These are phyloP conservation scores for Smutsia gigantea DNA, from an alignment of 2,797 vertebrate genomes.

Conservation along the genomic window DNA sequence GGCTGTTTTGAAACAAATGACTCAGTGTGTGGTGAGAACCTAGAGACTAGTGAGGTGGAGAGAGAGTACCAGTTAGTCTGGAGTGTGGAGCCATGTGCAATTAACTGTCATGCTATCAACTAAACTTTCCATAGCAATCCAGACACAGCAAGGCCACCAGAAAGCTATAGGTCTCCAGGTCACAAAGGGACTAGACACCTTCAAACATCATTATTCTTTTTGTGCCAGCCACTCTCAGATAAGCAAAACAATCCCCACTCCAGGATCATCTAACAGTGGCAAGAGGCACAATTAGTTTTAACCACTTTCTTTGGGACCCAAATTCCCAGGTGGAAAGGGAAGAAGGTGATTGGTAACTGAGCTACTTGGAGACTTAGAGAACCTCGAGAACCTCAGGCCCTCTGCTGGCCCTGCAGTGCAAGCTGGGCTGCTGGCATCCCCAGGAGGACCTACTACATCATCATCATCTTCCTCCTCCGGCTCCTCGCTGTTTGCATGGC, in stretches of 20 bases:
- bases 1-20: slow-evolving; percentile 77
- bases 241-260: slow-evolving; percentile 59
- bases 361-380: slow-evolving; percentile 64
- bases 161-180: slow-evolving; percentile 68
- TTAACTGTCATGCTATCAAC: slow-evolving; percentile 74
- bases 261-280: slow-evolving; percentile 36
- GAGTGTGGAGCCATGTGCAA: slow-evolving; percentile 55
- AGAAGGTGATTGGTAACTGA: slow-evolving; percentile 50
- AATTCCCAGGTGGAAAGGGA: slow-evolving; percentile 51
- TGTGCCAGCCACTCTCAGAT: slow-evolving; percentile 35
- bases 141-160: slow-evolving; percentile 72
- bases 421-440: not conserved
- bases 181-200: slow-evolving; percentile 29
- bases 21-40: slow-evolving; percentile 43
- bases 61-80: slow-evolving; percentile 67
- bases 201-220: slow-evolving; percentile 39
- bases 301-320: slow-evolving; percentile 70
- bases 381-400: slow-evolving; percentile 71
- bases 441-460: slow-evolving; percentile 87
- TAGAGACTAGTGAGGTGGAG: slow-evolving; percentile 35
- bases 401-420: slow-evolving; percentile 73
- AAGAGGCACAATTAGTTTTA: slow-evolving; percentile 69
- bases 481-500: slow-evolving; percentile 86
- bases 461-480: slow-evolving; percentile 89
- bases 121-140: slow-evolving; percentile 48